Base-by-base conservation (phyloP, 35 echinoderm and acorn worm genomes). In the Hemicentrotus pulcherrimus region DNA sequence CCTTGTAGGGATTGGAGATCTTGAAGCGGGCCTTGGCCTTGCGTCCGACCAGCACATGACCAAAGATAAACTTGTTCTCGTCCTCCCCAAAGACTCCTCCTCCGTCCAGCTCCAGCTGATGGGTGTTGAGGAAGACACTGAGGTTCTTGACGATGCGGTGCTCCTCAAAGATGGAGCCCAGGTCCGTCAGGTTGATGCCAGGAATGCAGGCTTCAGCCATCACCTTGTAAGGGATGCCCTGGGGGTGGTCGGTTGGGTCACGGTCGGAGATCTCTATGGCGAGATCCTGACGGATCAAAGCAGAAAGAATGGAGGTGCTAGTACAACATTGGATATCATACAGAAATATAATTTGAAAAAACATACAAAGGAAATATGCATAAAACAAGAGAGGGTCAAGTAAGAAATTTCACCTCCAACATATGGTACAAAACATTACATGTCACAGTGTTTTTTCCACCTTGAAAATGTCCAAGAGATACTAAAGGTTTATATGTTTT, bases 191-290 rank as follows among this genome's bases (percentile, higher is more conserved):
- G 92, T 99, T 97, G 95, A 99, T 99, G 94, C 97, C 96, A 0
- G 98, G 98, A 32, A 95, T 97, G 91, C 98, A 99, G 46, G 97
- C 97, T 86, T 99, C 98, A 16, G 98, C 98, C n/a, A 99, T 94
- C 60, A 99, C 94, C 96, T 99, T 99, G 97, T 99, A 99, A 28
- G 98, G 98, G 95, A 99, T 99, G 41, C 98, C 98, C 55, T 99
- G 98, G 19, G 98, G 97, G 28, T 97, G 97, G 48, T 99, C 97
- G 19, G 97, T 94, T 32, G 98, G 98, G 86, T 99, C 98, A 30
- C 98, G 95, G 93, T 99, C 98, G 2, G 97, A 96, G 86, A 99
- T 99, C 93, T 99, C 98, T 85, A 99, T 99, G 24, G 97, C 94
- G 5, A 99, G 95, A 86, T 99, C 98, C 98, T 99, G 60, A 47